phyloP scores from a whole-genome alignment of 2,113 vertebrate genomes.

The Pampusana beccarii region DNA sequence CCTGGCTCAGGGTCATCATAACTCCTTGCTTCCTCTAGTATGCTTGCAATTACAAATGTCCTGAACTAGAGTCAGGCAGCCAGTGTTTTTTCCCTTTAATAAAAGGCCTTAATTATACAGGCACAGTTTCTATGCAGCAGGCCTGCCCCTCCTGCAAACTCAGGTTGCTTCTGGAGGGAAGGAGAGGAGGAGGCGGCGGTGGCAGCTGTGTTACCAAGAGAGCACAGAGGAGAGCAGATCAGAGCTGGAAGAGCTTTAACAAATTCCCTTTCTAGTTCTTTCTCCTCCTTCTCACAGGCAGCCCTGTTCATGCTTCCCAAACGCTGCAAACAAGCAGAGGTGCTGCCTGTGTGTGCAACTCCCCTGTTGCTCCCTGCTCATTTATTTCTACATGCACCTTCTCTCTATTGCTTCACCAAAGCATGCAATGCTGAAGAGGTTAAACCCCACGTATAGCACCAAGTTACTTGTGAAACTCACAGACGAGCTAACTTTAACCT shows the following conservation, averaged over 20 bases:
- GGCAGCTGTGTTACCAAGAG: not conserved
- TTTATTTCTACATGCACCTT: not conserved
- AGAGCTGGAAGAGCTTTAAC: not conserved
- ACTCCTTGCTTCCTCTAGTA: not conserved
- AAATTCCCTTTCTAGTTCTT: not conserved
- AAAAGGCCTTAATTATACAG: slow-evolving; percentile 23
- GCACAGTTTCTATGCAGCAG: not conserved
- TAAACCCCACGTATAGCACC: not conserved
- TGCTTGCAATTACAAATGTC: not conserved
- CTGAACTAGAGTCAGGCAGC: not conserved
- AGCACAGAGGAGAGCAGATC: not conserved
- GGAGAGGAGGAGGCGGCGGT: not conserved
- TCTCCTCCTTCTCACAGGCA: not conserved
- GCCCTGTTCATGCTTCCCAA: not conserved
- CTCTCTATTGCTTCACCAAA: not conserved
- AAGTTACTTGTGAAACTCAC: not conserved
- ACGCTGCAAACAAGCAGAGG: not conserved
- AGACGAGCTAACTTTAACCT: not conserved
- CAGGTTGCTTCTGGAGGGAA: not conserved
- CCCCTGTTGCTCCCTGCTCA: not conserved
- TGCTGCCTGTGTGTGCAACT: not conserved
- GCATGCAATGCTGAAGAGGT: not conserved
- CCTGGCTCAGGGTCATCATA: not conserved
- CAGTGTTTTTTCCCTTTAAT: not conserved
- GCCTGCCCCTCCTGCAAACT: not conserved